Base-by-base conservation (phyloP, 2,797 vertebrate species). In the Catamblyrhynchus diadema region DNA sequence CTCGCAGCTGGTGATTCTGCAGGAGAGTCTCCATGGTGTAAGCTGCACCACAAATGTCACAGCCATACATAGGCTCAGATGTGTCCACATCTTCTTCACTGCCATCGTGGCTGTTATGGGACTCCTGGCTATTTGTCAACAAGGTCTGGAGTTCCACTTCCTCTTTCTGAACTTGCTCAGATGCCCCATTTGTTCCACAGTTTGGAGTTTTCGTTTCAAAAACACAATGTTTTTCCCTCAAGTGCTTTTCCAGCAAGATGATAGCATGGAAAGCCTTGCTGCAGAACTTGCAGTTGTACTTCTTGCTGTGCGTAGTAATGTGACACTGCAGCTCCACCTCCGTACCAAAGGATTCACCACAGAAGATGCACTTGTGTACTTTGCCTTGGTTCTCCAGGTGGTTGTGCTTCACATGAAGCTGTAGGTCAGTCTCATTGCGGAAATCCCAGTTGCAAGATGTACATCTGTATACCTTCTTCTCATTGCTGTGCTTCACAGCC, bases 361-460 rank as follows among this genome's bases (percentile, higher is more conserved):
- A 99, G 97, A 99, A 99, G 93, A 99, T 99, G 96, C 99, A 99
- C 90, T 99, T 98, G 97, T 99, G 99, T 20, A 98, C 98, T 86
- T 99, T 98, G 71, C 99, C 99, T 97, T 99, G 99, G 96, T 99
- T 99, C 95, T 99, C 99, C 94, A 99, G 97, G 94, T 99, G 99
- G 96, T 99, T 99, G 97, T 99, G 99, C 94, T 99, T 99, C 90
- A 99, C 99, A 0, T 99, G 99, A 73, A 99, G 98, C 96, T 99
- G 99, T 73, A 99, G 97, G 92, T 99, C 99, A 1, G 98, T 98
- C 97, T 99, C 99, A 0, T 99, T 99, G 42, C 99, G 98, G 97
- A 99, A 99, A 98, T 99, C 99, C 99, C 99, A 99, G 97, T 99
- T 99, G 93, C 99, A 99, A 47, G 99, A 99, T 0, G 99, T 99